A percentile compares a stretch with the other conserved stretches of the same genome.
Conservation (phyloP, 1,140 invertebrate genomes). For the Bombus confusus region DNA sequence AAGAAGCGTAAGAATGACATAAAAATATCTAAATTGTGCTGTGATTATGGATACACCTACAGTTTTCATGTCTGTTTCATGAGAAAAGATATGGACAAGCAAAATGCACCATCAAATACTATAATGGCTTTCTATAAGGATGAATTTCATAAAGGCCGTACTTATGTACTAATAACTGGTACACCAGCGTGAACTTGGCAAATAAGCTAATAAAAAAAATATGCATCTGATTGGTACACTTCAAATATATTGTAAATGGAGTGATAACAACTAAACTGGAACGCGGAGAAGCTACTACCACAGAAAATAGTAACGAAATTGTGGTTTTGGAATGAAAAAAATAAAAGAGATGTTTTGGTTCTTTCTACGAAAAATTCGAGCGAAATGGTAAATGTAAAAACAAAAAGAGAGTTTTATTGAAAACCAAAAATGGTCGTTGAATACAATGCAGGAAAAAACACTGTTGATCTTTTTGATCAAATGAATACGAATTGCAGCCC, state of each 20-base stretch:
- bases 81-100: no score
- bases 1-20: neutral
- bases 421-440: neutral
- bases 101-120: no score
- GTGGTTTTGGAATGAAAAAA: conserved; percentile 3
- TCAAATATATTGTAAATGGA: neutral
- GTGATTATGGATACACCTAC: no score
- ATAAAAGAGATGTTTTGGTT: conserved; percentile 5
- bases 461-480: no score
- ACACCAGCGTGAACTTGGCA: neutral
- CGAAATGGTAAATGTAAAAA: neutral
- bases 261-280: neutral
- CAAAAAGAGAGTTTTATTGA: neutral
- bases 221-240: neutral
- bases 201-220: no score
- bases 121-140: neutral
- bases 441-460: no score
- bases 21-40: no score
- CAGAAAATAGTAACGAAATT: conserved; percentile 9
- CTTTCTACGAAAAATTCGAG: neutral
- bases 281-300: neutral
- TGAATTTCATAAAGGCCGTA: neutral
- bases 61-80: no score
- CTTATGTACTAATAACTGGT: neutral
- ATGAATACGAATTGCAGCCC: no score